Base-by-base conservation (phyloP, 2,888 invertebrate species). In the Cryptus viduatorius region DNA sequence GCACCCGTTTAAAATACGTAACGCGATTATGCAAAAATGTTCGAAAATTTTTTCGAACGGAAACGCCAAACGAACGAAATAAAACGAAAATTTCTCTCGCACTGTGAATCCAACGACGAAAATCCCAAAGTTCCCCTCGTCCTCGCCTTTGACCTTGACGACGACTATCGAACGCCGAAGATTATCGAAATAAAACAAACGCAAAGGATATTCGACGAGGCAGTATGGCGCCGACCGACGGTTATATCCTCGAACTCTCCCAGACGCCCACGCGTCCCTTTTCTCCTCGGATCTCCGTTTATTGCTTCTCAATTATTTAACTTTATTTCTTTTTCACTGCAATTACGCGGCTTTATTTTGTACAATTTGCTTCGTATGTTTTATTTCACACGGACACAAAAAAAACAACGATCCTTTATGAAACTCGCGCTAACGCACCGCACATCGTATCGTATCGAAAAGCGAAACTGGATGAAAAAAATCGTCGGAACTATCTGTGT, bases 181-280 rank as follows among this genome's bases (percentile, higher is more conserved):
- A 68, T 68, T 64, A 37, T 50, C 1, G n/a, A 12, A 53, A 19
- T 67, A 61, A 75, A 81, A 76, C 37, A 69, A 76, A 71, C 48
- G 71, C 67, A 68, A 82, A 79, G 29, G 67, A 68, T 50, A 37
- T 65, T 71, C 64, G 53, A 16, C 42, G 79, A 80, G 73, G 67
- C 73, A 80, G 79, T 80, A 80, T 80, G 79, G 79, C 79, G 79
- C 72, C 79, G 50, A 50, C 24, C 76, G 50, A 71, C 71, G 56
- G 29, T 59, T 69, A 50, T 50, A n/a, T 65, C 61, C 50, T 64
- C 71, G 48, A 37, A 64, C 44, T 64, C 76, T 37, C 44, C 37
- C 61, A 72, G 48, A 80, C 73, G 73, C 79, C 73, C 73, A 73
- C 79, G 67, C 73, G 46, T 65, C 44, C 29, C 53, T 56, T n/a